Evolutionary conservation across 2,888 invertebrate genomes (phyloP), one percentile per base, ranked within the genome.

Genomic region (Chrysolina americana): DNA sequence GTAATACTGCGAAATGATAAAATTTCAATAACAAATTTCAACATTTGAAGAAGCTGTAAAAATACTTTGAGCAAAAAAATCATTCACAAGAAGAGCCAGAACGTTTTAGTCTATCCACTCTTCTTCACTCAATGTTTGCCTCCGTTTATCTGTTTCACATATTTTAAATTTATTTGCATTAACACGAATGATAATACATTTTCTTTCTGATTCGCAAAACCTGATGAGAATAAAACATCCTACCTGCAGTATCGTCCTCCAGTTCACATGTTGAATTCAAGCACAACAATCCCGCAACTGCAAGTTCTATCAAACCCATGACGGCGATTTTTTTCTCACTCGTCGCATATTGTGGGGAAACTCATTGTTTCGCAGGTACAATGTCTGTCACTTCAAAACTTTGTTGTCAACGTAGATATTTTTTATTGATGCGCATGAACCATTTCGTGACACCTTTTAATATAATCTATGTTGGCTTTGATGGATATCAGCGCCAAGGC

Each of bases 231-330:
- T 36, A 36, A 3, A 19, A 66, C 15, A 66, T 1, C 68, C 78
- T 76, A 81, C 82, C 72, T 64, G 79, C 77, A 64, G 80, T 76
- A 3, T 74, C 48, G 10, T 53, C 53, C 13, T 53, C 53, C 10
- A 53, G 11, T 41, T 75, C 65, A 65, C 81, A 83, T 6, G 82
- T 82, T 17, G 78, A 73, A 69, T 83, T 82, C 4, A 83, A 75
- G 77, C 82, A 83, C 65, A 83, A 83, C 65, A 83, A 73, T 28
- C 79, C 75, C 15, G 80, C 75, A 19, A 82, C 64, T 41, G 82
- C 73, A 50, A 82, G 68, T 72, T 83, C 82, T 5, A 77, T 59
- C 53, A 82, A 68, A 68, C 81, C 81, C 83, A 83, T 83, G 53
- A 44, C 71, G 11, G 13, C 19, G 10, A 28, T 28, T 28, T 53